These are phyloP conservation scores for Nemotelus pantherinus DNA, from an alignment of 2,888 invertebrate species.

Conservation along the genomic window DNA sequence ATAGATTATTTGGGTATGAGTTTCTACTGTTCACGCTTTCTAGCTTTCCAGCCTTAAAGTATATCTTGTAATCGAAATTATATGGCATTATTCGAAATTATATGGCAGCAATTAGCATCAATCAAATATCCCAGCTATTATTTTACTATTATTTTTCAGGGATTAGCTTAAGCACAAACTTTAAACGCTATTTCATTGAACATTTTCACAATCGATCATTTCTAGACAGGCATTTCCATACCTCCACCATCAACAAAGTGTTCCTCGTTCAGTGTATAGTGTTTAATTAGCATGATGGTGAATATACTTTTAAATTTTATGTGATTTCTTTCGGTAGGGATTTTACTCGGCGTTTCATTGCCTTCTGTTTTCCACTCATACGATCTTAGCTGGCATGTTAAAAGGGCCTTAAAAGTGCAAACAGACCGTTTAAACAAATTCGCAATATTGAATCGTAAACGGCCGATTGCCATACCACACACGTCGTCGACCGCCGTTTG, in stretches of 20 bases:
- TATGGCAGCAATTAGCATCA: too few species aligned
- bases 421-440: constrained; percentile 38
- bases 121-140: too few species aligned
- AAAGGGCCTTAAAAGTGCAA: constrained; percentile 35
- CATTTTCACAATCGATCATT: too few species aligned
- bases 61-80: too few species aligned
- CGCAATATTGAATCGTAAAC: constrained; percentile 31
- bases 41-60: too few species aligned
- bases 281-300: constrained; percentile 43
- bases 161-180: too few species aligned
- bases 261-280: not conserved
- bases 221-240: too few species aligned
- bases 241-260: not conserved
- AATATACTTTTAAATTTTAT: constrained; percentile 23
- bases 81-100: too few species aligned
- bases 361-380: constrained; percentile 11
- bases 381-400: not conserved
- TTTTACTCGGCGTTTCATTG: not conserved
- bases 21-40: too few species aligned
- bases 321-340: constrained; percentile 32
- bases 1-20: too few species aligned
- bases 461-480: constrained; percentile 11
- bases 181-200: too few species aligned
- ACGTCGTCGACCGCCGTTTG: constrained; percentile 12
- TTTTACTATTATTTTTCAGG: too few species aligned